Evolutionary conservation across 1,140 invertebrate species (phyloP).

Genomic region (Triops cancriformis): DNA sequence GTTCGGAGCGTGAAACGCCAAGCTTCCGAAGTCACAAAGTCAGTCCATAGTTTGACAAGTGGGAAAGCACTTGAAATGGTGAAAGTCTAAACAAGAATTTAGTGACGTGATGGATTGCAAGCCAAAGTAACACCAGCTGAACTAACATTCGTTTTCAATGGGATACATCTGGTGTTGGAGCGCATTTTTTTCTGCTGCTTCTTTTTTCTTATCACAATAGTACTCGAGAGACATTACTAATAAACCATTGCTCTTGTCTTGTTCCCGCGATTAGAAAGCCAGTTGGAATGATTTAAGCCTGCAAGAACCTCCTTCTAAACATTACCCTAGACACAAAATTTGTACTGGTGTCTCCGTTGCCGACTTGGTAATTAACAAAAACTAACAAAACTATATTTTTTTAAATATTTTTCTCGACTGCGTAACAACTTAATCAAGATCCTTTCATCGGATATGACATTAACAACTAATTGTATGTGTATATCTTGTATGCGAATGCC

Average conservation of each 20-base stretch:
- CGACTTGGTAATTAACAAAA: neutral
- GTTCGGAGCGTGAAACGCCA: neutral
- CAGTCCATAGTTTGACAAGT: conserved; percentile 10
- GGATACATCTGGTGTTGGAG: too few relatives aligned
- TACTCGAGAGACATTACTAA: neutral
- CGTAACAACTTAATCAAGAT: too few relatives aligned
- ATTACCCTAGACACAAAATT: neutral
- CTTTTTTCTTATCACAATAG: too few relatives aligned
- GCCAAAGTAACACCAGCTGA: too few relatives aligned
- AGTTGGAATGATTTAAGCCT: conserved; percentile 10
- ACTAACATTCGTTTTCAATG: too few relatives aligned
- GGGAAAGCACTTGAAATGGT: neutral
- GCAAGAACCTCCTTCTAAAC: conserved; percentile 8
- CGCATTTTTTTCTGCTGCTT: too few relatives aligned
- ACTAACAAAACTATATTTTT: neutral
- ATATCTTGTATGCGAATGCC: too few relatives aligned
- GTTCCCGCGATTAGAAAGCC: neutral
- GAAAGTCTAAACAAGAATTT: neutral
- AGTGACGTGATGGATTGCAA: too few relatives aligned
- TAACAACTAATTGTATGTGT: too few relatives aligned
- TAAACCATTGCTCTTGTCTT: neutral
- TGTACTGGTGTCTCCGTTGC: conserved; percentile 12
- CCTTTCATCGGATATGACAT: too few relatives aligned
- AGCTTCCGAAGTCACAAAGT: neutral
- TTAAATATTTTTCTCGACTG: neutral